A percentile compares a stretch with the other conserved stretches of the same genome.
Conservation (phyloP, 2,113 vertebrate species). For the Cyprinus carpio region DNA sequence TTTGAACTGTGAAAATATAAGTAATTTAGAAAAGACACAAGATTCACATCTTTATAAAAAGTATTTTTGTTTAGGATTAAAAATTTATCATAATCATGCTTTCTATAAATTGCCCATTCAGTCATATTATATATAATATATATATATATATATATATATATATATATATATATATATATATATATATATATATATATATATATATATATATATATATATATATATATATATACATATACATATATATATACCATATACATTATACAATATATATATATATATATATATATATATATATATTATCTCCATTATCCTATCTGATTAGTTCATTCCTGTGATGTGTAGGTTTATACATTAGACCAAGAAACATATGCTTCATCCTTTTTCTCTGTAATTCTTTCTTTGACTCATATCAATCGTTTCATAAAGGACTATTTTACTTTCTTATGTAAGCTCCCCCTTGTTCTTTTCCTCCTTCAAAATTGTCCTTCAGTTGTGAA, state of each 20-base stretch:
- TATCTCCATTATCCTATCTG: constrained; percentile 11
- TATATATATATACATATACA: no score
- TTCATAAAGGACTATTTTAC: background rate
- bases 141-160: no score
- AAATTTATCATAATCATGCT: constrained; percentile 80
- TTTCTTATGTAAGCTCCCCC: background rate
- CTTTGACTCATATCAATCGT: background rate
- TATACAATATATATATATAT: no score
- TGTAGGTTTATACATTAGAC: constrained; percentile 10
- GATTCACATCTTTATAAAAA: constrained; percentile 85
- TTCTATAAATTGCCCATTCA: constrained; percentile 83
- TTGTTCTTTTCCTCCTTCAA: background rate
- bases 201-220: no score
- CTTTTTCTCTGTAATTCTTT: no score
- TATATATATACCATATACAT: no score
- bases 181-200: no score
- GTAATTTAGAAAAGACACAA: constrained; percentile 74
- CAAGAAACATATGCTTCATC: background rate
- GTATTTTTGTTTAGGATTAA: constrained; percentile 72
- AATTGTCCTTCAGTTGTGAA: constrained; percentile 9
- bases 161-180: no score
- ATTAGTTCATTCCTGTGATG: background rate
- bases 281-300: no score
- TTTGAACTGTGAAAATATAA: constrained; percentile 83
- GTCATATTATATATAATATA: no score